Conservation (phyloP, 2,888 invertebrate genomes). For the Eledona agricola region DNA sequence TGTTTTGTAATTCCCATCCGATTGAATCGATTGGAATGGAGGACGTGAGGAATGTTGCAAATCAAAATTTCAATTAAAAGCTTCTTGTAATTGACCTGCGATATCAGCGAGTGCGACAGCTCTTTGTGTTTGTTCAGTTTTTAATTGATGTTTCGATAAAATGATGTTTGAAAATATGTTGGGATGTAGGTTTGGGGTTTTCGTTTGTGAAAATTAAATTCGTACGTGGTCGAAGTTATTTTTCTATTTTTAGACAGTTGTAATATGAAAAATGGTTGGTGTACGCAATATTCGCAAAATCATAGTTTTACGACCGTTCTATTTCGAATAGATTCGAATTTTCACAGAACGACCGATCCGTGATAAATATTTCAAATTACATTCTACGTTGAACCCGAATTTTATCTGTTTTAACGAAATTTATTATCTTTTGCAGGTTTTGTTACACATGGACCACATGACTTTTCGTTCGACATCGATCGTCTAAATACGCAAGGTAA, state of each 20-base stretch:
- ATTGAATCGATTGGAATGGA: conserved; percentile 5
- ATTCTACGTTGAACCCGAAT: conserved; percentile 13
- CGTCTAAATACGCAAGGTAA: conserved; percentile 1
- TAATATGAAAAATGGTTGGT: conserved; percentile 6
- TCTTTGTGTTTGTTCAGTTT: conserved; percentile 10
- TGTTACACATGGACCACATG: conserved; percentile 22
- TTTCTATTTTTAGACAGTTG: conserved; percentile 16
- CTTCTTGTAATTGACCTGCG: conserved; percentile 14
- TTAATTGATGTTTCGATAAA: conserved; percentile 16
- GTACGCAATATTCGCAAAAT: conserved; percentile 2
- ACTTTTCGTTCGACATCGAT: conserved; percentile 8
- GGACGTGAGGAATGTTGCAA: conserved; percentile 4
- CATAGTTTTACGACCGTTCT: conserved; percentile 10
- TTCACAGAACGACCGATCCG: no score
- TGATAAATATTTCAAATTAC: conserved; percentile 12
- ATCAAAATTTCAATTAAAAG: conserved; percentile 18
- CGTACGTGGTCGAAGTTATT: no score
- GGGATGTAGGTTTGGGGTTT: not conserved
- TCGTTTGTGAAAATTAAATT: conserved; percentile 2
- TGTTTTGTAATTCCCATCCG: no score
- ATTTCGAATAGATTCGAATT: conserved; percentile 7
- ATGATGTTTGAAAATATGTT: conserved; percentile 10
- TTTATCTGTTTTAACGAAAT: conserved; percentile 10
- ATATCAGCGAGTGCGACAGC: conserved; percentile 1
- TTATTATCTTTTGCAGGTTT: conserved; percentile 18